These are phyloP conservation scores for Calliopum simillimum DNA, from an alignment of 2,888 invertebrate genomes.

Conservation along the genomic window DNA sequence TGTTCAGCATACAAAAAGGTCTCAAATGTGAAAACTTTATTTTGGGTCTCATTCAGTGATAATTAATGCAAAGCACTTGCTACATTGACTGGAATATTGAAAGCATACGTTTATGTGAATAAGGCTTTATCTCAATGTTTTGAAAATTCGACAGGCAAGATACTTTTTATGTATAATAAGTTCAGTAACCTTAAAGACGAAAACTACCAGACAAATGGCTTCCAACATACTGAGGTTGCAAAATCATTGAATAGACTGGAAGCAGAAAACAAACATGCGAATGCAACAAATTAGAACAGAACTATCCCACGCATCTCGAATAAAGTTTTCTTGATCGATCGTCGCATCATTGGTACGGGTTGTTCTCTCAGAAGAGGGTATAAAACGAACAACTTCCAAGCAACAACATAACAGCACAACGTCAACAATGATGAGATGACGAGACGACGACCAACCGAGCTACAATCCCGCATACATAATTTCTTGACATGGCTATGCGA, in stretches of 20 bases:
- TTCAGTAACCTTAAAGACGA: slow-evolving; percentile 18
- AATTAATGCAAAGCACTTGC: not conserved
- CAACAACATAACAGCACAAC: slow-evolving; percentile 48
- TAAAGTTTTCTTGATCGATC: slow-evolving; percentile 62
- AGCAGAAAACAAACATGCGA: slow-evolving; percentile 33
- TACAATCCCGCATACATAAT: slow-evolving; percentile 34
- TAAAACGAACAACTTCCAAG: slow-evolving; percentile 32
- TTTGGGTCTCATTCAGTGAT: not conserved
- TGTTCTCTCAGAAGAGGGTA: slow-evolving; percentile 17
- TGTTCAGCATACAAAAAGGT: slow-evolving; percentile 32
- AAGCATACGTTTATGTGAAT: not conserved
- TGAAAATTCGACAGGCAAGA: not conserved
- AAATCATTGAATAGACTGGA: slow-evolving; percentile 5
- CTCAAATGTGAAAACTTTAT: slow-evolving; percentile 9
- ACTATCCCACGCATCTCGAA: slow-evolving; percentile 65
- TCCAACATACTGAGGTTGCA: slow-evolving; percentile 18
- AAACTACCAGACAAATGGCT: not conserved
- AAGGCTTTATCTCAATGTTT: not conserved
- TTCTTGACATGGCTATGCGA: slow-evolving; percentile 27
- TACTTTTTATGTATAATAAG: not conserved
- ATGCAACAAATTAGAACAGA: slow-evolving; percentile 64
- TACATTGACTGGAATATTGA: not conserved
- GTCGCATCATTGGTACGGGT: slow-evolving; percentile 13
- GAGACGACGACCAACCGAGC: slow-evolving; percentile 33
- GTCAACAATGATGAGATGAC: slow-evolving; percentile 40